Evolutionary conservation across 1,140 invertebrate genomes (phyloP), one percentile per base, ranked within the genome.

Genomic region (Chlorops oryzae): DNA sequence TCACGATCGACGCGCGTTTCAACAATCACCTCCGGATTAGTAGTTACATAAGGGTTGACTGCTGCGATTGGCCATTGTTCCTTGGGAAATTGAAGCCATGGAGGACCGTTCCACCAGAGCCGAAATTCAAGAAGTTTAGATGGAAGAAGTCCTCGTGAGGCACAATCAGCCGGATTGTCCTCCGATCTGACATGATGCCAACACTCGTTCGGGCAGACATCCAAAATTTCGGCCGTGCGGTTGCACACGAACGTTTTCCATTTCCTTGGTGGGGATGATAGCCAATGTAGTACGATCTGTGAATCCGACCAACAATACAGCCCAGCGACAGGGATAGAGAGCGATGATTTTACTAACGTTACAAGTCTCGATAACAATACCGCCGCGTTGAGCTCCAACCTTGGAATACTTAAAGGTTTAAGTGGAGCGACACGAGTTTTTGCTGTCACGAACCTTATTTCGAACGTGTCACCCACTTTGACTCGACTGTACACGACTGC

Each of bases 241-340:
- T 74, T 75, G 3, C 62, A 65, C 0, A 75, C 65, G 54, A 68
- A 77, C 1, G 59, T 64, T 52, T 73, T 69, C 37, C 57, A 54
- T 22, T 50, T 45, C 6, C 56, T 23, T 2, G 64, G 59, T 1
- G 42, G 18, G 9, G 45, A 44, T 21, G 48, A 22, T 4, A 75
- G 57, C 72, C 72, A 74, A 12, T 34, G 22, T 7, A 74, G 35
- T 0, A 57, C 60, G 4, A 62, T 62, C 12, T 48, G 56, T 0
- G 69, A 66, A 52, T 74, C 72, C 5, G 47, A 52, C 65, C 62
- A 72, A 13, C 9, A 9, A 25, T 22, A 43, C 20, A 43, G 18
- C 18, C 18, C 27, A 9, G 27, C 7, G n/a, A 32, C n/a, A 13
- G n/a, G 7, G n/a, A 32, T 7, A 32, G 27, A 9, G n/a, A 32